Percentiles rank a stretch among this genome's conserved stretches.
These are phyloP conservation scores for Mythimna loreyi DNA, from an alignment of 2,888 invertebrate species.

Conservation along the genomic window DNA sequence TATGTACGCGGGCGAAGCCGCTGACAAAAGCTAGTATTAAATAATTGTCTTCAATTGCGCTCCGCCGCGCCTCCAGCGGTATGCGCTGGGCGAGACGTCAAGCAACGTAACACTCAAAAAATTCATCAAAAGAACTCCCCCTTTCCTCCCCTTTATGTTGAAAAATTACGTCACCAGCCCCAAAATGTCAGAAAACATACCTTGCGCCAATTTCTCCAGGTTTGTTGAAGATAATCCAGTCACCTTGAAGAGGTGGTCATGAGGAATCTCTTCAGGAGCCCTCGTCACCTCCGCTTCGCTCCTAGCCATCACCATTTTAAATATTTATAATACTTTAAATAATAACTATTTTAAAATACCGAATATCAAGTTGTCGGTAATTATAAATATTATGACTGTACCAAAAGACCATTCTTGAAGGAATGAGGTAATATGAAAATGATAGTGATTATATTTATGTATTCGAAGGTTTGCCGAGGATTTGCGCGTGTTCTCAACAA, in stretches of 20 bases:
- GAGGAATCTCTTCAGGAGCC: constrained; percentile 80
- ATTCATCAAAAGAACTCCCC: not conserved
- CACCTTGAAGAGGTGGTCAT: constrained; percentile 84
- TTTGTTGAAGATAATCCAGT: constrained; percentile 84
- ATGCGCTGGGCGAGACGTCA: too few species aligned
- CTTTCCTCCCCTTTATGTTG: not conserved
- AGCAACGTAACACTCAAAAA: too few species aligned
- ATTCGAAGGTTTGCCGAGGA: constrained; percentile 54
- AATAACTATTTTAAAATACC: constrained; percentile 33
- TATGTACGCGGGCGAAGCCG: too few species aligned
- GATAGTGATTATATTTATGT: constrained; percentile 48
- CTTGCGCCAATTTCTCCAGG: constrained; percentile 84
- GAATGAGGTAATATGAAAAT: constrained; percentile 60
- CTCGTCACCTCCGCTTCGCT: constrained; percentile 73
- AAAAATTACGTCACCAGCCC: not conserved
- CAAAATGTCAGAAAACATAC: constrained; percentile 66
- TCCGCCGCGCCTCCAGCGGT: too few species aligned
- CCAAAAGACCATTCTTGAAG: constrained; percentile 55
- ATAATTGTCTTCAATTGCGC: too few species aligned
- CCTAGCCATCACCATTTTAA: constrained; percentile 71
- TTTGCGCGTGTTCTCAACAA: constrained; percentile 45
- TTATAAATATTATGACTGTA: constrained; percentile 22
- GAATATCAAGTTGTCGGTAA: constrained; percentile 49
- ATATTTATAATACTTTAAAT: constrained; percentile 30
- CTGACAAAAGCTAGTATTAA: too few species aligned